These are phyloP conservation scores for Orthonyx spaldingii DNA, from an alignment of 2,113 vertebrate genomes.

Conservation along the genomic window DNA sequence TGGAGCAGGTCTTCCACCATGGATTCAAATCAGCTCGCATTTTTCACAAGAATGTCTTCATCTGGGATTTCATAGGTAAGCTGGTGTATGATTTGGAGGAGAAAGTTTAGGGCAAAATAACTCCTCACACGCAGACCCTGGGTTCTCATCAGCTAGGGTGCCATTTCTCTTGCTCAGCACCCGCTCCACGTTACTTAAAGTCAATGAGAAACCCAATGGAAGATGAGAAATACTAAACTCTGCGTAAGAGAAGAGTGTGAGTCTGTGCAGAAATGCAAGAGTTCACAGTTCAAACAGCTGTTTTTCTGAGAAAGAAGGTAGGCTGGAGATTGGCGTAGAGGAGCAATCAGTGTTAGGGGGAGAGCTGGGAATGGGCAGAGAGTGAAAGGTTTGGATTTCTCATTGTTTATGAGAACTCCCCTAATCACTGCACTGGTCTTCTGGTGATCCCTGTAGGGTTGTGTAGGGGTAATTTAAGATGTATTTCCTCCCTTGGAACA, in stretches of 20 bases:
- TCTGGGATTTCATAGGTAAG: constrained; percentile 98
- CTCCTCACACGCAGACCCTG: accelerated
- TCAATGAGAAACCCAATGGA: neutral
- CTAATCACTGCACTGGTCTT: neutral
- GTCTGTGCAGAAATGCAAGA: neutral
- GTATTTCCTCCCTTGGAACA: neutral
- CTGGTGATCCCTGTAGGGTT: neutral
- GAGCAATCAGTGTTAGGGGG: neutral
- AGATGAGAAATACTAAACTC: neutral
- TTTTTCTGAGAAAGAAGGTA: neutral
- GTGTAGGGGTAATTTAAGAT: neutral
- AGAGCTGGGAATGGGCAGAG: neutral
- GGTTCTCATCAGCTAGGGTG: neutral
- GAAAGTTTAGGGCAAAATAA: neutral
- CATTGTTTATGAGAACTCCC: neutral
- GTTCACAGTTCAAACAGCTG: neutral
- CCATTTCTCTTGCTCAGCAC: neutral
- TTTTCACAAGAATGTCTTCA: constrained; percentile 94
- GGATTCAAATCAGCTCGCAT: constrained; percentile 88
- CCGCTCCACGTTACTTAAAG: neutral
- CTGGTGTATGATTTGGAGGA: neutral
- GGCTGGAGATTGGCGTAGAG: neutral
- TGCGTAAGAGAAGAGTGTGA: neutral
- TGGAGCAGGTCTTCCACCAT: constrained; percentile 95
- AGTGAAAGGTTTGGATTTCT: neutral